phyloP scores from a whole-genome alignment of 2,113 vertebrate genomes.

The Dascyllus trimaculatus region DNA sequence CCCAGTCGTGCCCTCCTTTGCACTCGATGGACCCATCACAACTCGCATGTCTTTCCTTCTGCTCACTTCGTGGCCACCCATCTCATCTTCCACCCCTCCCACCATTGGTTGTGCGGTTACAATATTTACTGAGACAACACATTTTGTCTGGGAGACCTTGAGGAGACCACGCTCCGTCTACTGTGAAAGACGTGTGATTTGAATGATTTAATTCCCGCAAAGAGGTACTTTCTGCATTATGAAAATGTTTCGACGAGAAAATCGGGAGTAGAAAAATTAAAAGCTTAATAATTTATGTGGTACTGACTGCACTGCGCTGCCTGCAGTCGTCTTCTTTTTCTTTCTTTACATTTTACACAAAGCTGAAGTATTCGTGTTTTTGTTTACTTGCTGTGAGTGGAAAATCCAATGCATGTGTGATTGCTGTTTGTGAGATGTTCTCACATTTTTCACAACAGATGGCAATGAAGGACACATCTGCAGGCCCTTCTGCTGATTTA shows the following conservation, averaged over 20 bases:
- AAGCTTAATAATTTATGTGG: too few species aligned
- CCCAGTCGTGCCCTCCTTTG: not conserved
- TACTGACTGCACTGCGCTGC: not conserved
- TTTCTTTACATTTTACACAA: too few species aligned
- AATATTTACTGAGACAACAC: slow-evolving; percentile 11
- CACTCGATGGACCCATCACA: slow-evolving; percentile 8
- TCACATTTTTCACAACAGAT: slow-evolving; percentile 64
- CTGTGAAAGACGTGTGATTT: not conserved
- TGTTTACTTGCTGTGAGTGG: slow-evolving; percentile 12
- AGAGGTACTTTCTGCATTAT: too few species aligned
- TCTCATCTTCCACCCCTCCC: not conserved
- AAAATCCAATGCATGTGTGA: slow-evolving; percentile 30
- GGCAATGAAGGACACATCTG: slow-evolving; percentile 72
- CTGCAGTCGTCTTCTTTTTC: not conserved
- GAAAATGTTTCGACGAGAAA: too few species aligned
- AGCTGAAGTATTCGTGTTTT: too few species aligned
- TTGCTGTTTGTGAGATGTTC: slow-evolving; percentile 19
- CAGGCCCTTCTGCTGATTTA: slow-evolving; percentile 66
- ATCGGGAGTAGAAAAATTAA: too few species aligned
- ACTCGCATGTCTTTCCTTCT: not conserved
- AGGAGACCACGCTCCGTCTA: slow-evolving; percentile 13
- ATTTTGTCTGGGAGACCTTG: slow-evolving; percentile 9
- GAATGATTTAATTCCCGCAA: too few species aligned
- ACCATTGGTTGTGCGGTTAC: not conserved
- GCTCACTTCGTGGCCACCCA: not conserved